A percentile compares a stretch with the other conserved stretches of the same genome.
phyloP scores from a whole-genome alignment of 2,113 vertebrate species.

The Peromyscus maniculatus region DNA sequence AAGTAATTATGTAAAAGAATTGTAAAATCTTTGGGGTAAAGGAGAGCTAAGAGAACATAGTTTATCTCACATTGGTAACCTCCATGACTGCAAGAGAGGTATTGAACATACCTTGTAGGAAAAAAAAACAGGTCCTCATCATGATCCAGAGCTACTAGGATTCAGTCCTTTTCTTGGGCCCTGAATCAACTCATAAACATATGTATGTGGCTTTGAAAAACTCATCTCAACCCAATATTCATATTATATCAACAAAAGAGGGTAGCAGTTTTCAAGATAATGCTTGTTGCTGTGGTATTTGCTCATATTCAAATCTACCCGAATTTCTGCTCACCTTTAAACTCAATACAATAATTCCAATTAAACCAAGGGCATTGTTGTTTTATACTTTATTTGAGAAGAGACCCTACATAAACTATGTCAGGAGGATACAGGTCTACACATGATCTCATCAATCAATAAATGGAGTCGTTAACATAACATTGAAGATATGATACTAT shows the following conservation, averaged over 20 bases:
- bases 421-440: constrained; percentile 90
- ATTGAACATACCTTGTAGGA: not conserved
- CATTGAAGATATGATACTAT: constrained; percentile 88
- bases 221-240: not conserved
- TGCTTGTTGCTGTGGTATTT: not conserved
- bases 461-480: constrained; percentile 90
- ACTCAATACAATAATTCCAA: constrained; percentile 43
- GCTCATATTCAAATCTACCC: not conserved
- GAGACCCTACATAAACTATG: constrained; percentile 92
- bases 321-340: not conserved
- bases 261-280: not conserved
- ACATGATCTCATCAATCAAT: constrained; percentile 88
- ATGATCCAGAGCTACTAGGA: not conserved
- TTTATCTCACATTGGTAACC: not conserved
- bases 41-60: not conserved
- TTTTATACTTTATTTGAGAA: constrained; percentile 93
- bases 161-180: not conserved
- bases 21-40: not conserved
- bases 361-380: constrained; percentile 64
- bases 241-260: not conserved
- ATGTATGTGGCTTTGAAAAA: not conserved
- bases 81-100: not conserved
- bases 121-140: not conserved
- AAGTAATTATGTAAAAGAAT: not conserved
- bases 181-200: not conserved